phyloP scores from a whole-genome alignment of 2,113 vertebrate genomes.

The Acanthochromis polyacanthus region DNA sequence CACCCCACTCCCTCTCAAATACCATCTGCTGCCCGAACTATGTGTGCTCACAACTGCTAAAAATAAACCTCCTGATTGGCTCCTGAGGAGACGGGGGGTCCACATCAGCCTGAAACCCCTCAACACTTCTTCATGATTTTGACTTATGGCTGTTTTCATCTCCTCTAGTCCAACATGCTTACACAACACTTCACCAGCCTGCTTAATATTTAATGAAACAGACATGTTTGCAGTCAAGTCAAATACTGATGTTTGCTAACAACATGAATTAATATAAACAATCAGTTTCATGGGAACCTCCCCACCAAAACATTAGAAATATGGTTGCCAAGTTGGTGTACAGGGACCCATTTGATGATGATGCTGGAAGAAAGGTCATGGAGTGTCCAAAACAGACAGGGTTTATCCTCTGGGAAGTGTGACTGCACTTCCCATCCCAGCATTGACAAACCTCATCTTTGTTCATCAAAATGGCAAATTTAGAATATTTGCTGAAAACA shows the following conservation, averaged over 20 bases:
- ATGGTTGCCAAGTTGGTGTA: too few relatives aligned
- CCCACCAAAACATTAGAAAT: too few relatives aligned
- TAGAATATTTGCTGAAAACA: too few relatives aligned
- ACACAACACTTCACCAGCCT: slow-evolving; percentile 25
- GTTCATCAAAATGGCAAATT: too few relatives aligned
- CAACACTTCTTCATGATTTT: slow-evolving; percentile 43
- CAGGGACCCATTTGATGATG: too few relatives aligned
- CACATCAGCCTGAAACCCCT: slow-evolving; percentile 61
- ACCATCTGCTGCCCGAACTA: slow-evolving; percentile 89
- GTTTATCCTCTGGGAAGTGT: too few relatives aligned
- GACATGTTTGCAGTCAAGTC: neutral
- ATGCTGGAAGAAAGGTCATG: too few relatives aligned
- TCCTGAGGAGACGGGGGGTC: slow-evolving; percentile 68
- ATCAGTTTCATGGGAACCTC: too few relatives aligned
- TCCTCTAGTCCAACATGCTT: slow-evolving; percentile 17
- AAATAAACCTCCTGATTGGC: slow-evolving; percentile 83
- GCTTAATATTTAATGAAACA: slow-evolving; percentile 10
- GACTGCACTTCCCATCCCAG: too few relatives aligned
- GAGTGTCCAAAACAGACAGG: too few relatives aligned
- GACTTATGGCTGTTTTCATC: slow-evolving; percentile 48
- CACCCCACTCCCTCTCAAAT: slow-evolving; percentile 86
- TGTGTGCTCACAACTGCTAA: slow-evolving; percentile 80
- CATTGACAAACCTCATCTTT: too few relatives aligned
- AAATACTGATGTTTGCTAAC: neutral
- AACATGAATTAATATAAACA: too few relatives aligned